A percentile compares a stretch with the other conserved stretches of the same genome.
Evolutionary conservation across 2,888 invertebrate genomes (phyloP).

Genomic region (Catocala nupta): DNA sequence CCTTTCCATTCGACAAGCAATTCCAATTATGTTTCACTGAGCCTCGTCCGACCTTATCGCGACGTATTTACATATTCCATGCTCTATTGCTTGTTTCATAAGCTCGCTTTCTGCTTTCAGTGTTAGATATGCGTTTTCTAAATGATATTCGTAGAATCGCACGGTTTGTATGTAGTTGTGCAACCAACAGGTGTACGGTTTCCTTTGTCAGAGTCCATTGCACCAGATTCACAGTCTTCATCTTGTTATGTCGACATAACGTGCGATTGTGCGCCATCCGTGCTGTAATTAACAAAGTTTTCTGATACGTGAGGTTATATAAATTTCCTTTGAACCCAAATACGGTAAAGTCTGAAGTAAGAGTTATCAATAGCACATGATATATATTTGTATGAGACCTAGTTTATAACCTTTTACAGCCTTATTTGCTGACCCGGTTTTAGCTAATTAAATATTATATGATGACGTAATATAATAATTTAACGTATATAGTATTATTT

Average conservation of each 20-base stretch:
- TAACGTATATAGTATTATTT: no score
- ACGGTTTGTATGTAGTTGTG: conserved; percentile 31
- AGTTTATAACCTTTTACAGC: background rate
- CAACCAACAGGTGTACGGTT: conserved; percentile 39
- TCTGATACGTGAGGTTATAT: background rate
- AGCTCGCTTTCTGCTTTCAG: conserved; percentile 47
- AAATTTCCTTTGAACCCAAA: background rate
- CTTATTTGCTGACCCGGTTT: background rate
- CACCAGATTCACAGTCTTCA: conserved; percentile 32
- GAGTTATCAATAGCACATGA: no score
- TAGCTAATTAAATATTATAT: background rate
- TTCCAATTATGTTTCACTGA: conserved; percentile 32
- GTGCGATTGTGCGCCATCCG: background rate
- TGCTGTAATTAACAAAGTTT: conserved; percentile 5
- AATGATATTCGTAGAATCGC: conserved; percentile 45
- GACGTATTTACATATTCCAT: conserved; percentile 39
- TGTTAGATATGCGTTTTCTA: conserved; percentile 48
- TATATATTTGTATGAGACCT: no score
- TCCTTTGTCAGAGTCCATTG: conserved; percentile 43
- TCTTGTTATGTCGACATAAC: conserved; percentile 27
- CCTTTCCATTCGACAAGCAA: conserved; percentile 42
- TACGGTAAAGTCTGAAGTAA: no score
- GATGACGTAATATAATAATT: no score
- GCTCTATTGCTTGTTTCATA: conserved; percentile 40
- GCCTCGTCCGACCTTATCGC: conserved; percentile 20